Evolutionary conservation across 2,113 vertebrate genomes (phyloP).

Genomic region (Talpa occidentalis): DNA sequence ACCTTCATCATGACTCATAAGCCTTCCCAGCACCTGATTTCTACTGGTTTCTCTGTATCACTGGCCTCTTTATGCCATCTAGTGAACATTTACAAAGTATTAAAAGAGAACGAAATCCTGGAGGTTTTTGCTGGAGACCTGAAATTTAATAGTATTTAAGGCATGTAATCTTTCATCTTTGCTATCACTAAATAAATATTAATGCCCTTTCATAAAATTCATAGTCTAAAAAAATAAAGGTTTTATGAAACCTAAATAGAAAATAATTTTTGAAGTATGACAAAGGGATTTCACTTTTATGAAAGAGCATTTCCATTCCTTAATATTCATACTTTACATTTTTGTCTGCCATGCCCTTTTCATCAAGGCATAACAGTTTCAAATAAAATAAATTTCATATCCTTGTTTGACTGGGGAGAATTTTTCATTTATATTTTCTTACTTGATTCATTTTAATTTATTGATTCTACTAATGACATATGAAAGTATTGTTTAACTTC

Average conservation of each 20-base stretch:
- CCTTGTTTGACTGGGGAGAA: not conserved
- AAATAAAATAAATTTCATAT: conserved; percentile 6
- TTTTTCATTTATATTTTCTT: conserved; percentile 32
- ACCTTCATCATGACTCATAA: not conserved
- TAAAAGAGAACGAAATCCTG: not conserved
- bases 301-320: not conserved
- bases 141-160: not conserved
- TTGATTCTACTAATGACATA: not conserved
- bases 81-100: conserved; percentile 7
- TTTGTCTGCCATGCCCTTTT: not conserved
- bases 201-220: not conserved
- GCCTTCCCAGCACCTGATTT: not conserved
- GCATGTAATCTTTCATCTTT: not conserved
- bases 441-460: not conserved
- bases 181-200: conserved; percentile 23
- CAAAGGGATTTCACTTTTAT: conserved; percentile 30
- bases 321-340: not conserved
- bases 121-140: not conserved
- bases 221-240: not conserved
- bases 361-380: not conserved
- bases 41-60: not conserved
- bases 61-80: conserved; percentile 70
- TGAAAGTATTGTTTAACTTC: not conserved
- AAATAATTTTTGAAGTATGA: conserved; percentile 33
- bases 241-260: not conserved